Evolutionary conservation across 2,113 vertebrate genomes (phyloP), one percentile per base, ranked within the genome.

Genomic region (Maccullochella peelii): DNA sequence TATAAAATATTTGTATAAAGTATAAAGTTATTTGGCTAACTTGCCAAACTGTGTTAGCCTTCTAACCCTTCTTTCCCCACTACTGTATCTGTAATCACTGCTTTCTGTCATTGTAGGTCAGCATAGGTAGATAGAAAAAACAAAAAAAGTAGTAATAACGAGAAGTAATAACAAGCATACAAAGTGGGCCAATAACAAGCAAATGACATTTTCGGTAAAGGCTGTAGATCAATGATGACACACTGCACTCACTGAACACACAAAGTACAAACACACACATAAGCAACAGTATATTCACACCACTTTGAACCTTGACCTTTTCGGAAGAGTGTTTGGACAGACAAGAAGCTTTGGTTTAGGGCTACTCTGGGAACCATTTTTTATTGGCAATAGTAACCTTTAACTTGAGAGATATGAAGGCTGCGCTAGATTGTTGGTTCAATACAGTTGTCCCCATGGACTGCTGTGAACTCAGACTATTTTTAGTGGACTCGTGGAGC

Each of bases 321-420:
- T 89, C 63, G 11, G 73, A 65, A 69, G 75, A 76, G 70, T 30
- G 66, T 83, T 80, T 82, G 83, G 57, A 88, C 59, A 74, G 84
- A 69, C 66, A 44, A 66, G 76, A 73, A 54, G 77, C 77, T 86
- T 84, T 84, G 38, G 62, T 89, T 84, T 74, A 62, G 52, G 72
- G 66, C 91, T 81, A 74, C 67, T 77, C 67, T 77, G 86, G 91
- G 92, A 92, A 70, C 67, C 52, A 65, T 80, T 90, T 70, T 91
- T 90, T 93, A 94, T 94, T 94, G 93, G 88, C 91, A 92, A 86
- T 44, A 54, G 83, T 94, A 94, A 94, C 93, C 93, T 94, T 94
- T 92, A 93, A 86, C 91, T 92, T 88, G 82, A 91, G 73, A 73
- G 77, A 88, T 92, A 89, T 89, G 88, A 92, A 88, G 83, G 65